A percentile compares a stretch with the other conserved stretches of the same genome.
Evolutionary conservation across 2,113 vertebrate species (phyloP).

Genomic region (Zosterops hypoxanthus): DNA sequence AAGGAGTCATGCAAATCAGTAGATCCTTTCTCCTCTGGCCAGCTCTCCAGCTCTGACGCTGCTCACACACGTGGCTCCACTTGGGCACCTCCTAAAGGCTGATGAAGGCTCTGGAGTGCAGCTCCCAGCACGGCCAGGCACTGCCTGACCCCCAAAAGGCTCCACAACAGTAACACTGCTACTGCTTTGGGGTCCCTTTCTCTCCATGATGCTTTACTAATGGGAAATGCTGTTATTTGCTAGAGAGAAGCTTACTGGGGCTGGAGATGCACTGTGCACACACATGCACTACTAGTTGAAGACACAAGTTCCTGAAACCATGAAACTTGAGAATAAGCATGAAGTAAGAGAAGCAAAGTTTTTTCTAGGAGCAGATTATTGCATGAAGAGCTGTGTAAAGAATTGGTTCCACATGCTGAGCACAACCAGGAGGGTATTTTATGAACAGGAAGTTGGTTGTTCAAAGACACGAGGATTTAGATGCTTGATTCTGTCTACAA

Average conservation of each 20-base stretch:
- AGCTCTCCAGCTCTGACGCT: neutral
- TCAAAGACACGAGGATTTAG: neutral
- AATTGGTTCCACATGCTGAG: neutral
- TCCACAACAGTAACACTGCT: neutral
- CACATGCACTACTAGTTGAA: neutral
- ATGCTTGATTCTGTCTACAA: neutral
- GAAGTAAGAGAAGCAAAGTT: neutral
- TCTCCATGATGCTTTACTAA: neutral
- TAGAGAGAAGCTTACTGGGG: neutral
- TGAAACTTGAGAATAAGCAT: neutral
- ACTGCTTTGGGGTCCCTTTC: neutral
- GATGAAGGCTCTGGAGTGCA: neutral
- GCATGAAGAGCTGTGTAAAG: neutral
- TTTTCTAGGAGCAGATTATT: neutral
- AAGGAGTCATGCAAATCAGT: neutral
- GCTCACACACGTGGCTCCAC: neutral
- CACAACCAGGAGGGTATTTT: neutral
- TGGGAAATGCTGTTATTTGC: neutral
- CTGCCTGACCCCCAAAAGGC: neutral
- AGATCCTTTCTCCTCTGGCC: neutral
- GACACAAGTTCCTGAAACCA: neutral
- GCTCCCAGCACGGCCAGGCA: neutral
- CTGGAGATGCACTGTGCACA: neutral
- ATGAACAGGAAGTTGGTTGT: neutral
- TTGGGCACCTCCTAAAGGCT: neutral